Conservation (phyloP, 1,140 invertebrate genomes). For the Cyrtorhinus lividipennis region DNA sequence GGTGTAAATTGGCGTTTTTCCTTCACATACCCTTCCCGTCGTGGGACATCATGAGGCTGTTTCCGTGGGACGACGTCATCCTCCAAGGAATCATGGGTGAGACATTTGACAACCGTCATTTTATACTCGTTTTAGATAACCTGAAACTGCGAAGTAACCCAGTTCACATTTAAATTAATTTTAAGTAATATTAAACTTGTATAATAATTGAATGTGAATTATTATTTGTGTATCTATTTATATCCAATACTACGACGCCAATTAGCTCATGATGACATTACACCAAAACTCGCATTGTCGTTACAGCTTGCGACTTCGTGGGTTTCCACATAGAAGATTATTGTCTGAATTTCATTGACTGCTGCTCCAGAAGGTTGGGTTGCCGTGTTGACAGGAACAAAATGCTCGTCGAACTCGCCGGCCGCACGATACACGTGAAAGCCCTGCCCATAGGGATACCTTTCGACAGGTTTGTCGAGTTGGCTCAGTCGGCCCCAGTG, state of each 20-base stretch:
- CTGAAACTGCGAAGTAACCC: background rate
- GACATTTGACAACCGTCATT: too few relatives aligned
- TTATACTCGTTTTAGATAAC: background rate
- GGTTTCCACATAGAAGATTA: slow-evolving; percentile 86
- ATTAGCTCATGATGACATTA: too few relatives aligned
- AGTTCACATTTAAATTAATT: too few relatives aligned
- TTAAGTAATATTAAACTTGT: slow-evolving; percentile 19
- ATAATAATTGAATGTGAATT: background rate
- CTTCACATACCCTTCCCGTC: slow-evolving; percentile 84
- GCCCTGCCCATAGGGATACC: slow-evolving; percentile 77
- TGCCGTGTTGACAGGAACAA: slow-evolving; percentile 77
- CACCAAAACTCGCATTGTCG: background rate
- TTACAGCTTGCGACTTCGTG: slow-evolving; percentile 71
- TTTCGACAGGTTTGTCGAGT: slow-evolving; percentile 67
- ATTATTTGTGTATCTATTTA: background rate
- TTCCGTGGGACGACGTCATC: slow-evolving; percentile 82
- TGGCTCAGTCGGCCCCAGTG: slow-evolving; percentile 62
- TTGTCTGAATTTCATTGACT: slow-evolving; percentile 82
- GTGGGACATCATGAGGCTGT: slow-evolving; percentile 79
- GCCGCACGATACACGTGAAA: slow-evolving; percentile 63
- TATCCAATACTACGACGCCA: too few relatives aligned
- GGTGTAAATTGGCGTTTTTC: slow-evolving; percentile 75
- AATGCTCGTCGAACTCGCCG: slow-evolving; percentile 71
- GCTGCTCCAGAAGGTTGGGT: slow-evolving; percentile 73
- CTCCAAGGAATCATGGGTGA: slow-evolving; percentile 70